Percentiles rank a stretch among this genome's conserved stretches.
phyloP scores from a whole-genome alignment of 35 echinoderm and acorn worm species.

The Antedon bifida region DNA sequence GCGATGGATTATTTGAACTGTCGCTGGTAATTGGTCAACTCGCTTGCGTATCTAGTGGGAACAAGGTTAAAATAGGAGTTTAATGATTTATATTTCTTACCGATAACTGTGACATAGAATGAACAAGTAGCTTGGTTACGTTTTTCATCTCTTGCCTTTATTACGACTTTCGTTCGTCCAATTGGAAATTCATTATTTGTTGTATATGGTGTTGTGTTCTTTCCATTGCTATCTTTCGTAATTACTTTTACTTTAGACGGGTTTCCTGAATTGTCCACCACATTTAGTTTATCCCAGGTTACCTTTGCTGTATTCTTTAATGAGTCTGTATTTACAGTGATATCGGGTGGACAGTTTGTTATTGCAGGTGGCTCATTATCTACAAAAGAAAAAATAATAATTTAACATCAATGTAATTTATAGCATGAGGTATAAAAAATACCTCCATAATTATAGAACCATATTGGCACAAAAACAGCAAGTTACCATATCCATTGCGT shows the following conservation, averaged over 20 bases:
- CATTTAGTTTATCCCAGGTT: not conserved
- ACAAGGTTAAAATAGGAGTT: too few species aligned
- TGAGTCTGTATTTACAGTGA: not conserved
- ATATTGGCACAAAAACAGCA: too few species aligned
- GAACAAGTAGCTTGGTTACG: not conserved
- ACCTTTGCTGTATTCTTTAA: not conserved
- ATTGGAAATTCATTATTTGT: not conserved
- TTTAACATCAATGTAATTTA: too few species aligned
- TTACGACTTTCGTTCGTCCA: not conserved
- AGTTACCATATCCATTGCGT: too few species aligned
- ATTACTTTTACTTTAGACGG: not conserved
- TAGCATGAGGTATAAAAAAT: too few species aligned
- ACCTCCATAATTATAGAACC: too few species aligned
- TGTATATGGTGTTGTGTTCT: not conserved
- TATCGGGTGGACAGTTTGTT: not conserved
- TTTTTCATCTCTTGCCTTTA: not conserved
- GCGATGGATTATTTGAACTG: too few species aligned
- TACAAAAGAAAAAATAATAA: not conserved
- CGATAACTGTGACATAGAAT: not conserved
- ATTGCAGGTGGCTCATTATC: not conserved
- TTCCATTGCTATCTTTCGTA: not conserved
- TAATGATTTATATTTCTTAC: not conserved
- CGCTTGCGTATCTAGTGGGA: too few species aligned
- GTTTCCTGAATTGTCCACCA: not conserved
- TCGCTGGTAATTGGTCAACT: too few species aligned